Conservation (phyloP, 2,797 vertebrate genomes). For the Paguma larvata region DNA sequence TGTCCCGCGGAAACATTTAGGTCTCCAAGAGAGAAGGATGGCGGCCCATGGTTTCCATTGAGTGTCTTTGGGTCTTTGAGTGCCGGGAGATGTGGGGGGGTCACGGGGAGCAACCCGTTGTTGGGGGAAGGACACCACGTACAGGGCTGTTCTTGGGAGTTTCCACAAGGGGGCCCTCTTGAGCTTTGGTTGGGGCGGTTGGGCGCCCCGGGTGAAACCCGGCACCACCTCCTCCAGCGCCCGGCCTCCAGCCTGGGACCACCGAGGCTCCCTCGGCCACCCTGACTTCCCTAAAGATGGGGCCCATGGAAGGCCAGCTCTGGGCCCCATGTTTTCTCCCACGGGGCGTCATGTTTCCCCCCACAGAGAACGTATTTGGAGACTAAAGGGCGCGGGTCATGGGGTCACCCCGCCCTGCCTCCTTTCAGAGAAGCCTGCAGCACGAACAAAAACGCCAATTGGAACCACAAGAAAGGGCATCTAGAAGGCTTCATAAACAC, state of each 20-base stretch:
- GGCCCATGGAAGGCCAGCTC: neutral
- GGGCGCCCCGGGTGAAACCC: neutral
- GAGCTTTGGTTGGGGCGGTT: conserved; percentile 79
- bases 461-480: neutral
- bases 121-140: conserved; percentile 35
- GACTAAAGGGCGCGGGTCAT: neutral
- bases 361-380: neutral
- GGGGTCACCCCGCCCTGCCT: neutral
- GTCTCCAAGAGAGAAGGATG: neutral
- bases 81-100: rapidly evolving
- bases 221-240: neutral
- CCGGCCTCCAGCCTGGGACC: neutral
- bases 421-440: neutral
- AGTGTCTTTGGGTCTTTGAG: neutral
- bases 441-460: neutral
- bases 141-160: conserved; percentile 70
- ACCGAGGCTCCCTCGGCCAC: rapidly evolving
- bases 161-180: conserved; percentile 83
- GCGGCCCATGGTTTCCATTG: neutral
- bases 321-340: neutral
- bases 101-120: neutral
- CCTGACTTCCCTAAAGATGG: neutral
- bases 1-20: neutral
- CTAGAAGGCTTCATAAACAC: neutral
- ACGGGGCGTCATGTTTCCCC: neutral